A percentile compares a stretch with the other conserved stretches of the same genome.
Conservation (phyloP, 2,113 vertebrate species). For the Andinoacara biseriatus region DNA sequence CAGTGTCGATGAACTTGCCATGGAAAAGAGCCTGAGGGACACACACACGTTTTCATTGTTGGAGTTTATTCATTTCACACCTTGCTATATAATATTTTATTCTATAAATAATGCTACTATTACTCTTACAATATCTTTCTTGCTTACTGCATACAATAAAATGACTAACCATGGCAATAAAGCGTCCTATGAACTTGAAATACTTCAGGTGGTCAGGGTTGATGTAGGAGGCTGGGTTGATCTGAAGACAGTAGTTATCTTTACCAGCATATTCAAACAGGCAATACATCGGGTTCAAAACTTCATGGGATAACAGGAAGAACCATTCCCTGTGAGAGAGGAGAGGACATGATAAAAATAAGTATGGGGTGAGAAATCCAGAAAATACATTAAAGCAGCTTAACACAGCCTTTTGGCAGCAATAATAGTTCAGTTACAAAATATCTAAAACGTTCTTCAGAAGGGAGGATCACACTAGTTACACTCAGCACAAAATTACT, state of each 20-base stretch:
- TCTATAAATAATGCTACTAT: neutral
- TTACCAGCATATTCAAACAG: constrained; percentile 99
- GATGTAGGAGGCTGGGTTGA: constrained; percentile 97
- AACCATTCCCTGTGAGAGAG: constrained; percentile 92
- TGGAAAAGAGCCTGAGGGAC: constrained; percentile 91
- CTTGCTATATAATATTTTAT: neutral
- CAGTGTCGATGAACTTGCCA: constrained; percentile 97
- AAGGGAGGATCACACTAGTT: neutral
- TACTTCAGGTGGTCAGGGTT: constrained; percentile 99
- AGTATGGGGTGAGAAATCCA: neutral
- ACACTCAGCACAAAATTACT: neutral
- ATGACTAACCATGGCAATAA: constrained; percentile 94
- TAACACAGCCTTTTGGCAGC: neutral
- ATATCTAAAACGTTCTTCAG: too few relatives aligned
- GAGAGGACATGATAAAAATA: neutral
- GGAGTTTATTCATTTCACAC: neutral
- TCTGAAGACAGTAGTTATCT: constrained; percentile 99
- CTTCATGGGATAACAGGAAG: constrained; percentile 98
- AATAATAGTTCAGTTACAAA: neutral
- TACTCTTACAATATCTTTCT: neutral
- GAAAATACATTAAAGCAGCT: neutral
- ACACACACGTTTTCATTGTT: neutral
- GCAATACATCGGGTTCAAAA: constrained; percentile 99
- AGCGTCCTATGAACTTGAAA: constrained; percentile 96
- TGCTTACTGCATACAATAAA: neutral